phyloP scores from a whole-genome alignment of 2,113 vertebrate genomes.

The Fregetta grallaria region DNA sequence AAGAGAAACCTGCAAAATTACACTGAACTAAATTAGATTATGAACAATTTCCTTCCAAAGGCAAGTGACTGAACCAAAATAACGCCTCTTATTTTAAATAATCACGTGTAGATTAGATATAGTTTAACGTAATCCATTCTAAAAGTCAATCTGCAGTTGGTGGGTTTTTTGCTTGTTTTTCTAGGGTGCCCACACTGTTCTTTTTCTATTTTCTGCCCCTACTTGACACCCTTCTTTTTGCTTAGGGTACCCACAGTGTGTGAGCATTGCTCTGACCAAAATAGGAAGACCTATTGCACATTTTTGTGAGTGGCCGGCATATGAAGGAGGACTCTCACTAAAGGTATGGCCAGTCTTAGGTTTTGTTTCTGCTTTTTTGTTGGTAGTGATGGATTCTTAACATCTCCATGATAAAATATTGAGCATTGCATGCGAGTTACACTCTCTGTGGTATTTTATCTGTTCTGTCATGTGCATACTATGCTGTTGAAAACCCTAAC shows the following conservation, averaged over 20 bases:
- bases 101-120: not conserved
- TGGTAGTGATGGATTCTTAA: not conserved
- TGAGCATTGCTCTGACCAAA: not conserved
- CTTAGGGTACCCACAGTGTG: constrained; percentile 34
- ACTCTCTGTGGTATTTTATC: not conserved
- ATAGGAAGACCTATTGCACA: not conserved
- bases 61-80: not conserved
- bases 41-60: not conserved
- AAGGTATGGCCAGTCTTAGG: not conserved
- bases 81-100: not conserved
- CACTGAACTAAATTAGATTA: not conserved
- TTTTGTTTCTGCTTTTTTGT: not conserved
- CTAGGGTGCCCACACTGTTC: not conserved
- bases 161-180: not conserved
- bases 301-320: constrained; percentile 7
- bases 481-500: not conserved
- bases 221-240: not conserved
- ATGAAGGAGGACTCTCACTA: not conserved
- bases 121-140: not conserved
- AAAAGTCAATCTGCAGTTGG: not conserved
- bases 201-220: not conserved
- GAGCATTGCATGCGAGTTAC: not conserved
- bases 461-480: not conserved
- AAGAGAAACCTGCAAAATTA: not conserved
- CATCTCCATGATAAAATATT: not conserved